Percentiles rank a stretch among this genome's conserved stretches.
Evolutionary conservation across 2,888 invertebrate species (phyloP).

Genomic region (Balanococcus diminutus): DNA sequence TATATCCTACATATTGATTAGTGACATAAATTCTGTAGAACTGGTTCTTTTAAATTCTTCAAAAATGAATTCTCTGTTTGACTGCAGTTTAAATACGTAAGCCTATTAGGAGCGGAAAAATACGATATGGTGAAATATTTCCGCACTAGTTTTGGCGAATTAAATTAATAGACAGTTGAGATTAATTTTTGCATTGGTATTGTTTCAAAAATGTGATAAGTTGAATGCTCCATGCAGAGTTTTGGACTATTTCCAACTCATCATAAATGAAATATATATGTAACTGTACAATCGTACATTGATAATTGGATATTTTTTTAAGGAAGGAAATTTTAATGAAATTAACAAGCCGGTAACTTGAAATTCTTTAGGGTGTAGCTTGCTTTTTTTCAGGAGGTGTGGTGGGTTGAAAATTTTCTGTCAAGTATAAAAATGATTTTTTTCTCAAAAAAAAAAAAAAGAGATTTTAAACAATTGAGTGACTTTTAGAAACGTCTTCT

Average conservation of each 20-base stretch:
- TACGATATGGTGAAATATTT: not conserved
- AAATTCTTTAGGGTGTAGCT: no score
- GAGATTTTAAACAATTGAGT: no score
- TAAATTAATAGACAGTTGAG: not conserved
- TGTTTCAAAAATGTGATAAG: not conserved
- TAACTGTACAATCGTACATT: no score
- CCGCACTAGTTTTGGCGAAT: no score
- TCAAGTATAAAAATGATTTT: no score
- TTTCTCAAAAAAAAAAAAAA: no score
- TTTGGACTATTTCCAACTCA: not conserved
- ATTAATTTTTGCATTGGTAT: not conserved
- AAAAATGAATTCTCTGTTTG: not conserved
- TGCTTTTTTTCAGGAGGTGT: no score
- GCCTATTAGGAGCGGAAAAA: not conserved
- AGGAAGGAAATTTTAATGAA: no score
- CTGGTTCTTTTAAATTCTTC: constrained; percentile 7
- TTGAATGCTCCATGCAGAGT: not conserved
- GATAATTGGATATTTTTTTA: no score
- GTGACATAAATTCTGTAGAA: constrained; percentile 11
- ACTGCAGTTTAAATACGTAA: not conserved
- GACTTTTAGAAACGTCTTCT: no score
- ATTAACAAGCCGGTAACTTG: no score
- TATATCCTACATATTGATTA: constrained; percentile 23
- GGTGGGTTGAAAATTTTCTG: no score
- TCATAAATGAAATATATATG: not conserved